These are phyloP conservation scores for Ennomos quercinarius DNA, from an alignment of 2,888 invertebrate species.

Conservation along the genomic window DNA sequence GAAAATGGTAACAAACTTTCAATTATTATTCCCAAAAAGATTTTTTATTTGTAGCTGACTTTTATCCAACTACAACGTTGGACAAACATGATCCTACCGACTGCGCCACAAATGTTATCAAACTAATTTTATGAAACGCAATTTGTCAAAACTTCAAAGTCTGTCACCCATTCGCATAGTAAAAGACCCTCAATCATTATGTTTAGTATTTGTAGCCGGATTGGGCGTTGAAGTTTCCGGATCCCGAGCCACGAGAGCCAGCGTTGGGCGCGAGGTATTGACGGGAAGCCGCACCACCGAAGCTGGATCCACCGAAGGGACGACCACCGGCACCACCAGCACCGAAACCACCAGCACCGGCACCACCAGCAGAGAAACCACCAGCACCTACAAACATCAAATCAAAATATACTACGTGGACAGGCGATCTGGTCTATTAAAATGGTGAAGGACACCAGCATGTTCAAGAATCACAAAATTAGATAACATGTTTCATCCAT, in stretches of 20 bases:
- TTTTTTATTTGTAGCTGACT: slow-evolving; percentile 27
- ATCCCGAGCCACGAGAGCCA: slow-evolving; percentile 68
- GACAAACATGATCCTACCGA: slow-evolving; percentile 10
- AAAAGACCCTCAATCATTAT: slow-evolving; percentile 48
- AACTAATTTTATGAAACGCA: too few relatives aligned
- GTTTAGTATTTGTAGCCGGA: slow-evolving; percentile 76
- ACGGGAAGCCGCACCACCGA: slow-evolving; percentile 68
- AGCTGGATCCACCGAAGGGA: slow-evolving; percentile 42
- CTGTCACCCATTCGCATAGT: slow-evolving; percentile 11
- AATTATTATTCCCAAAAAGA: slow-evolving; percentile 27
- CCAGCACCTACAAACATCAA: slow-evolving; percentile 31
- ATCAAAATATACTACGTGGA: too few relatives aligned
- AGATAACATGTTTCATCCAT: too few relatives aligned
- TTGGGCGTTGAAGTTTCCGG: slow-evolving; percentile 78
- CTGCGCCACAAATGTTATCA: slow-evolving; percentile 4
- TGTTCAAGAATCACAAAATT: too few relatives aligned
- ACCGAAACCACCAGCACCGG: slow-evolving; percentile 42
- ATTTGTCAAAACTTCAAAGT: slow-evolving; percentile 6
- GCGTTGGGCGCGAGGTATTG: slow-evolving; percentile 77
- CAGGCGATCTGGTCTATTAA: too few relatives aligned
- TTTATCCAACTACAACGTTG: slow-evolving; percentile 32
- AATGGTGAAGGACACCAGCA: too few relatives aligned
- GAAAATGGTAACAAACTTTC: slow-evolving; percentile 15
- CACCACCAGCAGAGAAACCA: slow-evolving; percentile 42
- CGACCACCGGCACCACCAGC: slow-evolving; percentile 44